A percentile compares a stretch with the other conserved stretches of the same genome.
phyloP scores from a whole-genome alignment of 2,113 vertebrate species.

The Zosterops borbonicus region DNA sequence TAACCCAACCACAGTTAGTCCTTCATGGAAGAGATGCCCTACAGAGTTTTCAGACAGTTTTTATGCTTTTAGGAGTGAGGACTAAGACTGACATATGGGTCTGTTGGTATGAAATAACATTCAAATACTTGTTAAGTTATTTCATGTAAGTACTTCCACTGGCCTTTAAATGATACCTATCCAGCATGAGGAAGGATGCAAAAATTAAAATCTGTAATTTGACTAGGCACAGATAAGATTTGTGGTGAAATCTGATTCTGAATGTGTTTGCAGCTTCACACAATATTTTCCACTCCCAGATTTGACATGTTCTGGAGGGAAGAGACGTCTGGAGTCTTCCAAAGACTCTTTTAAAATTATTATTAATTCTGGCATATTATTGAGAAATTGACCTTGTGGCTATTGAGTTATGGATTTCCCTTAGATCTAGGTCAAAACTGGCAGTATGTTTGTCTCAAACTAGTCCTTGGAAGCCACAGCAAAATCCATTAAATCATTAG shows the following conservation, averaged over 20 bases:
- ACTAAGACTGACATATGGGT: neutral
- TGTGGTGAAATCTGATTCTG: neutral
- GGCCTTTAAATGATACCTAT: neutral
- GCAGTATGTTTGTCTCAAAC: neutral
- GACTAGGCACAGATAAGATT: neutral
- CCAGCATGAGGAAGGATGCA: neutral
- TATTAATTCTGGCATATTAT: neutral
- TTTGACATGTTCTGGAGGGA: neutral
- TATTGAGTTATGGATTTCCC: neutral
- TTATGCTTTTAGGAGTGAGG: neutral
- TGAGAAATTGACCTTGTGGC: neutral
- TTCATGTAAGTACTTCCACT: neutral
- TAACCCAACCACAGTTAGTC: neutral
- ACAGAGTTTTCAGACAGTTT: neutral
- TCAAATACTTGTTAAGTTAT: neutral
- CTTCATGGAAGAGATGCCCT: neutral
- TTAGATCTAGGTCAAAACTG: neutral
- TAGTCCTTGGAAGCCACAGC: neutral
- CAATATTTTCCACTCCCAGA: neutral
- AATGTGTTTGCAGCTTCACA: neutral
- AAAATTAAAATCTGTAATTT: neutral
- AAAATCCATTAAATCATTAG: neutral
- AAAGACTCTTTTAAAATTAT: neutral
- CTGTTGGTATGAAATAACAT: neutral
- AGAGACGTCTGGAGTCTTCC: neutral